Evolutionary conservation across 2,113 vertebrate species (phyloP).

Genomic region (Halcyon senegalensis): DNA sequence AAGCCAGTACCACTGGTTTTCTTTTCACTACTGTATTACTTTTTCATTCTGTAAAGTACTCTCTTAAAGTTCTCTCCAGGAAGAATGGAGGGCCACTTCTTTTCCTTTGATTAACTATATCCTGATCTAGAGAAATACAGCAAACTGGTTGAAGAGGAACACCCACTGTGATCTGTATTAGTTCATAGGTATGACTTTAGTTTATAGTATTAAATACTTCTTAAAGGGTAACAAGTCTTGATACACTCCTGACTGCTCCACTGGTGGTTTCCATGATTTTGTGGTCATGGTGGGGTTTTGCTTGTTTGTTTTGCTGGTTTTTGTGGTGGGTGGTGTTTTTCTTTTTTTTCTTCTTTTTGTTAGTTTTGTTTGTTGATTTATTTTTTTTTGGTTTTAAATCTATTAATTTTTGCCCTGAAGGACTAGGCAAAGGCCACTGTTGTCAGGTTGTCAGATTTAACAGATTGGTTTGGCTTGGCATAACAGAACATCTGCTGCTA

Average conservation of each 20-base stretch:
- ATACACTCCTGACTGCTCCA: not conserved
- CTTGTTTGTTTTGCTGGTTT: not conserved
- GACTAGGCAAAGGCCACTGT: not conserved
- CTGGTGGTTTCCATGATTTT: not conserved
- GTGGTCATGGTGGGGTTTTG: not conserved
- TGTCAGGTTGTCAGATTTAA: not conserved
- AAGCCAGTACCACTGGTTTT: not conserved
- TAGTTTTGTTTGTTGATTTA: not conserved
- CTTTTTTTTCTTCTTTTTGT: not conserved
- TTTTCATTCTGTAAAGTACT: not conserved
- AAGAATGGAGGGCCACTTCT: not conserved
- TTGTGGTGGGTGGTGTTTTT: not conserved
- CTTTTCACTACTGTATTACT: not conserved
- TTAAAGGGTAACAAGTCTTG: not conserved
- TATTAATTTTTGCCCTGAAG: not conserved
- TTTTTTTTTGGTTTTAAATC: not conserved
- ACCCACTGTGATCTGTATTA: not conserved
- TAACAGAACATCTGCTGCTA: not conserved
- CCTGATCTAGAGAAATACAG: not conserved
- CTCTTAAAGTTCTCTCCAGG: not conserved
- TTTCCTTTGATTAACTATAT: not conserved
- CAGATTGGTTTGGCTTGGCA: not conserved
- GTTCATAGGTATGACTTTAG: not conserved
- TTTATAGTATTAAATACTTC: not conserved
- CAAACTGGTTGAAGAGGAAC: not conserved